Base-by-base conservation (phyloP, 2,888 invertebrate species). In the Acronicta psi region DNA sequence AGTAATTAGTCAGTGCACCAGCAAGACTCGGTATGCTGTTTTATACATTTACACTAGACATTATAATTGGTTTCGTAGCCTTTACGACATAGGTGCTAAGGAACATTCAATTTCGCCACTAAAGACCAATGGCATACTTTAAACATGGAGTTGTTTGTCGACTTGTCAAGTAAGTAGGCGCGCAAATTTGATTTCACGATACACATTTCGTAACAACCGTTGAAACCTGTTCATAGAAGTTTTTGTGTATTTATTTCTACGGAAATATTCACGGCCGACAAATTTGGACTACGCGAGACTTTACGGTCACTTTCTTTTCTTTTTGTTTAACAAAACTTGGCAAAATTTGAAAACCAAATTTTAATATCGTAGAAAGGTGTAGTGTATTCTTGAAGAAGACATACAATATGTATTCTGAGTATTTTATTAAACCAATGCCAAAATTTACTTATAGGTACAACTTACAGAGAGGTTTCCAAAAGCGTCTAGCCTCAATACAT, bases 141-240 rank as follows among this genome's bases (percentile, higher is more conserved):
- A 31, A n/a, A 50, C 38, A 43, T 11, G 8, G n/a, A 20, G 42
- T 59, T 57, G 71, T 55, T 36, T 41, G 41, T 55, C 58, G 46
- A 60, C 59, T 70, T 66, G 59, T 56, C 69, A 67, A 54, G 55
- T 63, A 59, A 63, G 59, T 69, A 64, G 66, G 67, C 66, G 58
- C 56, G 49, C 56, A 66, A 69, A 73, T 77, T 74, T 80, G 86
- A 88, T 88, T 89, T 89, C 87, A 85, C 84, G 87, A 85, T 81
- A 82, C 50, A 73, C 72, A 85, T 88, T 90, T 87, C 80, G 79
- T 84, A 88, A 88, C 66, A 73, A 79, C 72, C 81, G 79, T 80
- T 79, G 54, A 65, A 75, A 68, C 64, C 62, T 73, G 80, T 78
- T 75, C 69, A 59, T 60, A 51, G 43, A 61, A 52, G 52, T 70